Evolutionary conservation across 2,888 invertebrate genomes (phyloP).

Genomic region (Chouioia cunea): DNA sequence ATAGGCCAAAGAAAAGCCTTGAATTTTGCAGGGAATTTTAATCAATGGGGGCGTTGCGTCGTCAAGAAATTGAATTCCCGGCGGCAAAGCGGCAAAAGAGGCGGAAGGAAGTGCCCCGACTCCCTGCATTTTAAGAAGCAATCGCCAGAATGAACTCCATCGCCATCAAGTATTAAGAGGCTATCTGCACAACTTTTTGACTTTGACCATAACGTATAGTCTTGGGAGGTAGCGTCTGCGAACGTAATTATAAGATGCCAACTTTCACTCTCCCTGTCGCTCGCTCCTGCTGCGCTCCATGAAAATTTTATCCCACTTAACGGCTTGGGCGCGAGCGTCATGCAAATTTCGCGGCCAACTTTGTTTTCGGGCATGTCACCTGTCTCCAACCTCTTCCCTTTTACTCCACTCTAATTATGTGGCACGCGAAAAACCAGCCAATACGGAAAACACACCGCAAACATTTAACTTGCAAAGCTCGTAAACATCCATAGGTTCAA

Average conservation of each 20-base stretch:
- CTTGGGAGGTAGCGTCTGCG: slow-evolving; percentile 32
- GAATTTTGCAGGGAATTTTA: slow-evolving; percentile 18
- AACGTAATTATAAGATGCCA: slow-evolving; percentile 46
- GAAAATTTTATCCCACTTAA: slow-evolving; percentile 49
- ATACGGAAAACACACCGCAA: not conserved
- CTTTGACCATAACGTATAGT: slow-evolving; percentile 41
- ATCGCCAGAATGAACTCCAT: slow-evolving; percentile 28
- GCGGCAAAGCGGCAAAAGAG: not conserved
- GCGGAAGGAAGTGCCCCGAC: not conserved
- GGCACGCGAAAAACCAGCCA: not conserved
- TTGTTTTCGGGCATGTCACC: slow-evolving; percentile 45
- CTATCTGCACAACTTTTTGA: slow-evolving; percentile 42
- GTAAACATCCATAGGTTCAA: slow-evolving; percentile 7
- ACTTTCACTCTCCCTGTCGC: slow-evolving; percentile 25
- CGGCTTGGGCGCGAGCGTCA: slow-evolving; percentile 18
- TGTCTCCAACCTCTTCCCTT: slow-evolving; percentile 24
- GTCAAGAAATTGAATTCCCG: slow-evolving; percentile 29
- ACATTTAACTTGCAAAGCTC: slow-evolving; percentile 42
- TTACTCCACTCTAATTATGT: slow-evolving; percentile 45
- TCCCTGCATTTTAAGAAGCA: slow-evolving; percentile 37
- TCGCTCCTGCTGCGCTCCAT: slow-evolving; percentile 28
- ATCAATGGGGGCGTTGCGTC: slow-evolving; percentile 21
- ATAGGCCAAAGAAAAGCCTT: no score
- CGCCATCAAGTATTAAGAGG: slow-evolving; percentile 38
- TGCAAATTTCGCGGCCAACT: slow-evolving; percentile 46